Evolutionary conservation across 2,797 vertebrate species (phyloP).

Genomic region (Eospalax fontanierii): DNA sequence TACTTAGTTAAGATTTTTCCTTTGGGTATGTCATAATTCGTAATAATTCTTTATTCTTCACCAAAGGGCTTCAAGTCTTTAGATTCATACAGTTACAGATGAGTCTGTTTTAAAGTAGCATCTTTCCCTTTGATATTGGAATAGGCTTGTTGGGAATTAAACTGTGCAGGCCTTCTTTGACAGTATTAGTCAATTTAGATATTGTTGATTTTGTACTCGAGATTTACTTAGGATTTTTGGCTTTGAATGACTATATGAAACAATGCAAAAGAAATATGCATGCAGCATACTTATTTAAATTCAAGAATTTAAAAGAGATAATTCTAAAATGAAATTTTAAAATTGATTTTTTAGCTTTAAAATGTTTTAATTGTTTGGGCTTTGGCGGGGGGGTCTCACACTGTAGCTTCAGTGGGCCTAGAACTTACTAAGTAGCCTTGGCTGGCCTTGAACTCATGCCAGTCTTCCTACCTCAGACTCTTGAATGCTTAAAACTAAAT

Average conservation of each 20-base stretch:
- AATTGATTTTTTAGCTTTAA: too few relatives aligned
- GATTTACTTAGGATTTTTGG: conserved; percentile 31
- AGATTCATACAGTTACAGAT: conserved; percentile 53
- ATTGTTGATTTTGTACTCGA: neutral
- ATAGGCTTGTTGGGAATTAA: conserved; percentile 42
- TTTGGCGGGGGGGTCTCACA: neutral
- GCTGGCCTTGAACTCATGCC: neutral
- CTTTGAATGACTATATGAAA: neutral
- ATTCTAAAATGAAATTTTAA: conserved; percentile 28
- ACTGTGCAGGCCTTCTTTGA: neutral
- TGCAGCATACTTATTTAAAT: neutral
- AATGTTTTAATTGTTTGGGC: too few relatives aligned
- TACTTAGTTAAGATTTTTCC: conserved; percentile 67
- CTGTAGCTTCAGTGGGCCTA: neutral
- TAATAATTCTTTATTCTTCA: conserved; percentile 59
- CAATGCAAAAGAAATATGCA: conserved; percentile 44
- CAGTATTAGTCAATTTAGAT: neutral
- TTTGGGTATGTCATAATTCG: conserved; percentile 57
- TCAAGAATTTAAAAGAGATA: conserved; percentile 34
- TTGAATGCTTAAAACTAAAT: neutral
- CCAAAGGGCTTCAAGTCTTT: conserved; percentile 53
- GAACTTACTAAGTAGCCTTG: neutral
- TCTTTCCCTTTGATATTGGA: conserved; percentile 35
- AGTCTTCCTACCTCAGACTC: neutral
- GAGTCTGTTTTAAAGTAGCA: conserved; percentile 60